Evolutionary conservation across 2,888 invertebrate genomes (phyloP).

Genomic region (Conomelus anceps): DNA sequence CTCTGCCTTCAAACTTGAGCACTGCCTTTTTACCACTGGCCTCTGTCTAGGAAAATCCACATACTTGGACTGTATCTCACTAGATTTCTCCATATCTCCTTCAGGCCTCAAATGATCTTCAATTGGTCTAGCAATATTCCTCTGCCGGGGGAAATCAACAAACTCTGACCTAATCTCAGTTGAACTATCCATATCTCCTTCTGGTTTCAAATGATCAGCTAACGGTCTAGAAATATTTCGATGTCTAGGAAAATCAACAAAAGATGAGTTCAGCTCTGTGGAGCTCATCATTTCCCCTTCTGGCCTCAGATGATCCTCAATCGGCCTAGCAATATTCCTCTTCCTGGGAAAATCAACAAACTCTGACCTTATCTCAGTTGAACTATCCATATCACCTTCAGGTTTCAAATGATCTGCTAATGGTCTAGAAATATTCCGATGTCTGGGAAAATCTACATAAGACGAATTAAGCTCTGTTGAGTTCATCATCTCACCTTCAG

Average conservation of each 20-base stretch:
- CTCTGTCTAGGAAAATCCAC: constrained; percentile 29
- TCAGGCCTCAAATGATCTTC: constrained; percentile 8
- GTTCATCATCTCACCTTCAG: constrained; percentile 28
- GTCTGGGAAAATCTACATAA: constrained; percentile 29
- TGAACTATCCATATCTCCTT: constrained; percentile 23
- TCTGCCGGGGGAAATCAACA: constrained; percentile 27
- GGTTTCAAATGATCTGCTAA: constrained; percentile 24
- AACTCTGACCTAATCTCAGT: constrained; percentile 29
- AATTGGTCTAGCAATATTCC: constrained; percentile 13
- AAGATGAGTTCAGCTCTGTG: constrained; percentile 26
- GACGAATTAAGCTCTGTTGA: constrained; percentile 25
- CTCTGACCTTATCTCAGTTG: constrained; percentile 24
- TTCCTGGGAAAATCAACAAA: constrained; percentile 30
- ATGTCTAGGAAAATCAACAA: constrained; percentile 26
- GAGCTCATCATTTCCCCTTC: constrained; percentile 27
- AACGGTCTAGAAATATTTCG: constrained; percentile 16
- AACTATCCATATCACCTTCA: constrained; percentile 29
- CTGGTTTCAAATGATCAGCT: constrained; percentile 12
- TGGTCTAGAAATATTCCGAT: constrained; percentile 26
- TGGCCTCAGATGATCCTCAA: constrained; percentile 14
- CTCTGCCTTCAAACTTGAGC: constrained; percentile 29
- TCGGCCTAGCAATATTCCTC: constrained; percentile 15
- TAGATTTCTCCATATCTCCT: constrained; percentile 14
- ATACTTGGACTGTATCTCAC: constrained; percentile 19
- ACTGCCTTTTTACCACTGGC: constrained; percentile 25